A percentile compares a stretch with the other conserved stretches of the same genome.
Evolutionary conservation across 2,113 vertebrate genomes (phyloP).

Genomic region (Eudorcas thomsonii): DNA sequence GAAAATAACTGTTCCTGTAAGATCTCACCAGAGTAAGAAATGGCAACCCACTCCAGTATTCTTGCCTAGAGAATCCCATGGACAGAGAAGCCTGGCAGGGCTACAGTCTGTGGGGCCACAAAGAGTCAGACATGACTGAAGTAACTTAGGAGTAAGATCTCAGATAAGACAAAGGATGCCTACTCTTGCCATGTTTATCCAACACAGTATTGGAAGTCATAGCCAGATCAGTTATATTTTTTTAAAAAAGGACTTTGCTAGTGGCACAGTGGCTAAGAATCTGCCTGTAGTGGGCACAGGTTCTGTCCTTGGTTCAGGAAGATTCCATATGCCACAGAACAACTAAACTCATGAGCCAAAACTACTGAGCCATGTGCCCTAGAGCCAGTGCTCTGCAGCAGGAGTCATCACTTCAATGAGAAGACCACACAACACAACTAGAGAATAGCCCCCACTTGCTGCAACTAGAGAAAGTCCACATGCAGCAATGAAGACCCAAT

Average conservation of each 20-base stretch:
- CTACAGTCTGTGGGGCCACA: background rate
- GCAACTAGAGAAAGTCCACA: background rate
- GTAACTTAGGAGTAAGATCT: background rate
- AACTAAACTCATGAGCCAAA: background rate
- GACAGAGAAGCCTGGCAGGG: background rate
- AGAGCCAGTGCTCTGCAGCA: background rate
- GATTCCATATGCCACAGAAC: background rate
- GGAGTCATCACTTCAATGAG: background rate
- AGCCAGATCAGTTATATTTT: background rate
- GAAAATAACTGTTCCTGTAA: background rate
- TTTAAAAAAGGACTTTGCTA: background rate
- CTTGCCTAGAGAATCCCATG: background rate
- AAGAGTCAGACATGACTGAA: background rate
- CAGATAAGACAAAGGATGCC: background rate
- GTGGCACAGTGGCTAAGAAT: background rate
- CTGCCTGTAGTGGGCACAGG: fast-evolving
- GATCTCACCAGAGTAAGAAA: background rate
- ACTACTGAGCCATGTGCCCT: background rate
- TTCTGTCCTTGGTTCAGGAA: background rate
- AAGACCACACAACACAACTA: background rate
- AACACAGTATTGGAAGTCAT: background rate
- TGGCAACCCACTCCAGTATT: background rate
- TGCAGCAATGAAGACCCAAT: background rate
- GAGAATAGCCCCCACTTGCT: background rate
- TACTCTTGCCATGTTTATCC: background rate